Base-by-base conservation (phyloP, 2,888 invertebrate genomes). In the Sisyra nigra region DNA sequence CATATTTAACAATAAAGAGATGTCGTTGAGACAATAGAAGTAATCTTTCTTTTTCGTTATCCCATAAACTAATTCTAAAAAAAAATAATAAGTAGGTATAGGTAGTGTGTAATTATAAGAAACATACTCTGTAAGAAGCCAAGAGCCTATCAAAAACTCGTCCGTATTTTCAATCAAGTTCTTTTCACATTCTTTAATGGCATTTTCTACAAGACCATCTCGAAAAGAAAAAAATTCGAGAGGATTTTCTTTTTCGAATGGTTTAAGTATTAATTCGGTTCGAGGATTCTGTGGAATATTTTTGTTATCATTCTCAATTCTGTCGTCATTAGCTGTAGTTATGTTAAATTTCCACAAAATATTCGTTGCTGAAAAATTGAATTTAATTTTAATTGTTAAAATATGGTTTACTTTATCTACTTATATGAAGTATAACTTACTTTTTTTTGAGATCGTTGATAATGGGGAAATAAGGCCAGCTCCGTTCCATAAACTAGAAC, bases 31-130 rank as follows among this genome's bases (percentile, higher is more conserved):
- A 81, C 17, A 89, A 63, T 10, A 87, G 58, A 2, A 87, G 67
- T 32, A 89, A 69, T 40, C 85, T 70, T 60, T 89, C 89, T 53
- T 81, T 79, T 57, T 89, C 87, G 54, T 80, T 77, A 56, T 88
- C 86, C 88, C 88, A 89, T 48, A 85, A 68, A 52, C 83, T 86
- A 53, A 89, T 86, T 59, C 88, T 88, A 59, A 13, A 69, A 61
- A 49, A 38, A 46, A 39, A 24, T 9, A 11, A 14, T 2, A 34
- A 34, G 11, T 4, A 4, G 2, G 11, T 3, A 32, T 11, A 11
- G n/a, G 3, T 14, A n/a, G 36, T 19, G n/a, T 13, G 29, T 10
- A 29, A 24, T 29, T 15, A 44, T 19, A 36, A 33, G 29, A 3
- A 46, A 67, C 76, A 63, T 67, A 87, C 86, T 86, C 85, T 19